Evolutionary conservation across 2,113 vertebrate species (phyloP).

Genomic region (Tamias sibiricus): DNA sequence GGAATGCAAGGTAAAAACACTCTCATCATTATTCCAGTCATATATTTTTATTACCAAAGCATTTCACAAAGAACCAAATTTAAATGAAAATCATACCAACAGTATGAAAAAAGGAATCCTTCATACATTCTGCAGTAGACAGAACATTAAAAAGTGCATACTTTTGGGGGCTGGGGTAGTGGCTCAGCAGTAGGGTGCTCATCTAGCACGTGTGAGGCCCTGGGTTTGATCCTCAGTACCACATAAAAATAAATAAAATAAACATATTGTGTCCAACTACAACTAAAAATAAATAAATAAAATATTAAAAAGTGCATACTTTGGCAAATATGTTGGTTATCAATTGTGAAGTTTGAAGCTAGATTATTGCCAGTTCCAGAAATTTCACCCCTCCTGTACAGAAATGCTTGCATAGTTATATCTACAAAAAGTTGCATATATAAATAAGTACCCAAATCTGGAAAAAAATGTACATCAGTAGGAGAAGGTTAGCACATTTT

Average conservation of each 20-base stretch:
- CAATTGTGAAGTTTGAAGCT: neutral
- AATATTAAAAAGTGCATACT: neutral
- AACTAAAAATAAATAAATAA: no score
- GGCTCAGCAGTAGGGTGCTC: no score
- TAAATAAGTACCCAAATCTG: neutral
- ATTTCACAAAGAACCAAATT: neutral
- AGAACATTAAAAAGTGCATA: neutral
- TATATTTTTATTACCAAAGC: neutral
- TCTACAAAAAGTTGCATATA: neutral
- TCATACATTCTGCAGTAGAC: neutral
- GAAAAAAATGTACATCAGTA: neutral
- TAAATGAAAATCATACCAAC: neutral
- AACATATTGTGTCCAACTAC: no score
- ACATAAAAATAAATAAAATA: no score
- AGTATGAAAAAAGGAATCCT: neutral
- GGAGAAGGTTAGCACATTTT: neutral
- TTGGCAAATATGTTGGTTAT: neutral
- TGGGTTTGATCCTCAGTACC: no score
- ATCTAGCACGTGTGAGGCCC: no score
- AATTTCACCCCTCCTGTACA: neutral
- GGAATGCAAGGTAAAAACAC: neutral
- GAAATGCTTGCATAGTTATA: neutral
- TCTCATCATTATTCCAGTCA: neutral
- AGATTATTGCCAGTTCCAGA: neutral
- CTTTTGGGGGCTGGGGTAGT: no score